Evolutionary conservation across 2,113 vertebrate species (phyloP), one percentile per base, ranked within the genome.

Genomic region (Trichechus manatus): DNA sequence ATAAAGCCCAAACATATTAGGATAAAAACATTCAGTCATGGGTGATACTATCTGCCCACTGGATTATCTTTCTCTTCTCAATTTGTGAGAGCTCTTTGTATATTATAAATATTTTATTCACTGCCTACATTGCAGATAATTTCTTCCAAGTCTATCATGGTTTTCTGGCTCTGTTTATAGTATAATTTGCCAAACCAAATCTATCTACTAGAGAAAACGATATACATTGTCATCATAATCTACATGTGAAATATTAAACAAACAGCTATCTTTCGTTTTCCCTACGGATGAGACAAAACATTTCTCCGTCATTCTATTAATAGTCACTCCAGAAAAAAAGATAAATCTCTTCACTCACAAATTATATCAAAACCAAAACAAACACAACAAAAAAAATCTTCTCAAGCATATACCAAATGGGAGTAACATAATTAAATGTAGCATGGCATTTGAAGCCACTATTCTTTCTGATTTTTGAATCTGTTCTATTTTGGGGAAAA

Each of bases 341-440:
- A 29, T 53, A 74, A 77, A 42, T 95, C 9, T 92, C 66, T 96
- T 94, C 75, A 84, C 17, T 93, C 53, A 81, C 25, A 53, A 89
- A 92, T 75, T 61, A 9, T 42, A 82, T 84, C 70, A 92, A 97
- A 91, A 86, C 9, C 9, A 44, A 83, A 91, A 50, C 17, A 59
- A 50, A 91, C 25, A 72, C 2, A 85, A 84, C 2, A 33, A 90
- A 87, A 84, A 53, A 2, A 44, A 31, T 83, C 31, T 63, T 63
- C 44, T 89, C 4, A 68, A 77, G 42, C 33, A 93, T 44, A 59
- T 44, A 82, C 39, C 31, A 75, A 82, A 19, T 86, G 20, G 29
- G 44, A 88, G 23, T 81, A 77, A 93, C 22, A 88, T 6, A 88
- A 7, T 14, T 44, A 84, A 82, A 82, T 36, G n/a, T 59, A 82